phyloP scores from a whole-genome alignment of 2,113 vertebrate species.

The Corvus hawaiiensis region DNA sequence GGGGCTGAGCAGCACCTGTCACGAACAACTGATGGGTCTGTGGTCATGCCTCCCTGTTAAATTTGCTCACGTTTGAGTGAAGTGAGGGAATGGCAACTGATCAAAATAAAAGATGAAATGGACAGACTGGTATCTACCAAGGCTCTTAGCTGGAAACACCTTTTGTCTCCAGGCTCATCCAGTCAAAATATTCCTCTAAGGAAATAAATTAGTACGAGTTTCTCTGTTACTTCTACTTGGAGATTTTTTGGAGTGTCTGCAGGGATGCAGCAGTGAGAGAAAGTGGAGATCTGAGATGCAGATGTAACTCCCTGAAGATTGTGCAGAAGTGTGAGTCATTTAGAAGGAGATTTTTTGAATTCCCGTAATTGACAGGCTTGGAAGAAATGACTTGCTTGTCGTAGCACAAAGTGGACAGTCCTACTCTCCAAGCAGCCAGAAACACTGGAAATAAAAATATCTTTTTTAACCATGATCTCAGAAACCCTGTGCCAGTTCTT shows the following conservation, averaged over 20 bases:
- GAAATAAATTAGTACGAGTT: neutral
- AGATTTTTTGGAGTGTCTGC: neutral
- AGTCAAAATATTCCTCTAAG: neutral
- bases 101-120: neutral
- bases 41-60: rapidly evolving
- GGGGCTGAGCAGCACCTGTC: neutral
- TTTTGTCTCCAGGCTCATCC: neutral
- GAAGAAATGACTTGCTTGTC: neutral
- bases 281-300: neutral
- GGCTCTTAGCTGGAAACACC: rapidly evolving
- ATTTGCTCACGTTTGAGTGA: neutral
- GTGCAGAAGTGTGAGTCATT: neutral
- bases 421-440: neutral
- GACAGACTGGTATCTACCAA: neutral
- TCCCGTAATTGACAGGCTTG: neutral
- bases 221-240: neutral
- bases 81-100: neutral
- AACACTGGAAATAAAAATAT: neutral
- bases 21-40: neutral
- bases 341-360: neutral
- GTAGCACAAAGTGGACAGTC: neutral
- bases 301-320: neutral
- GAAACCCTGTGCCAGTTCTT: neutral
- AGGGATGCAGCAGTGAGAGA: neutral
- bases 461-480: neutral